Percentiles rank a stretch among this genome's conserved stretches.
These are phyloP conservation scores for Zonitis immaculata DNA, from an alignment of 2,888 invertebrate species.

Conservation along the genomic window DNA sequence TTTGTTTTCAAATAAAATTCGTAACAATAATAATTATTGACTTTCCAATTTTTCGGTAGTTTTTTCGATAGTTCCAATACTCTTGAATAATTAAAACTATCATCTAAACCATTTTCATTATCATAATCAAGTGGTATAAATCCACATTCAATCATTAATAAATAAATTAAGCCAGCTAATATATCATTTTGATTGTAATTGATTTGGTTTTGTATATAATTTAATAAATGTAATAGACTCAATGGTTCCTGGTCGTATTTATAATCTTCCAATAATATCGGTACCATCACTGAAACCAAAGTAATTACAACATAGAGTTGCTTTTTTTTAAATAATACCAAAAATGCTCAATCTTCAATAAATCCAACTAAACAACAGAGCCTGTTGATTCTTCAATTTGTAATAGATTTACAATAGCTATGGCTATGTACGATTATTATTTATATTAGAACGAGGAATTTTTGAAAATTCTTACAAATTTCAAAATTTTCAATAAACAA, in stretches of 20 bases:
- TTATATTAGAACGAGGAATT: no score
- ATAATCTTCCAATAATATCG: conserved; percentile 41
- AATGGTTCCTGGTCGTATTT: conserved; percentile 32
- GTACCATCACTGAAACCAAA: conserved; percentile 42
- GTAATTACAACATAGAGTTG: no score
- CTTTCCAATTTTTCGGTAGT: conserved; percentile 36
- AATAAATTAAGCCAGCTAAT: conserved; percentile 41
- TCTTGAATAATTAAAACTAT: conserved; percentile 34
- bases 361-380: no score
- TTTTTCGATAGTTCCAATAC: conserved; percentile 29
- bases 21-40: conserved; percentile 28
- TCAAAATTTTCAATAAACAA: no score
- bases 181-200: conserved; percentile 34
- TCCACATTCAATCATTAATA: conserved; percentile 45
- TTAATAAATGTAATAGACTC: conserved; percentile 36
- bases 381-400: no score
- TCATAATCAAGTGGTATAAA: conserved; percentile 38
- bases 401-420: no score
- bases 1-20: conserved; percentile 5
- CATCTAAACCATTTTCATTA: conserved; percentile 15
- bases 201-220: conserved; percentile 24
- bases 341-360: no score
- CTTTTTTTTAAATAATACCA: no score
- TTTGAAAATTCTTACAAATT: no score
- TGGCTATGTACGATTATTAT: no score